Base-by-base conservation (phyloP, 2,113 vertebrate species). In the Pterocles burchelli region DNA sequence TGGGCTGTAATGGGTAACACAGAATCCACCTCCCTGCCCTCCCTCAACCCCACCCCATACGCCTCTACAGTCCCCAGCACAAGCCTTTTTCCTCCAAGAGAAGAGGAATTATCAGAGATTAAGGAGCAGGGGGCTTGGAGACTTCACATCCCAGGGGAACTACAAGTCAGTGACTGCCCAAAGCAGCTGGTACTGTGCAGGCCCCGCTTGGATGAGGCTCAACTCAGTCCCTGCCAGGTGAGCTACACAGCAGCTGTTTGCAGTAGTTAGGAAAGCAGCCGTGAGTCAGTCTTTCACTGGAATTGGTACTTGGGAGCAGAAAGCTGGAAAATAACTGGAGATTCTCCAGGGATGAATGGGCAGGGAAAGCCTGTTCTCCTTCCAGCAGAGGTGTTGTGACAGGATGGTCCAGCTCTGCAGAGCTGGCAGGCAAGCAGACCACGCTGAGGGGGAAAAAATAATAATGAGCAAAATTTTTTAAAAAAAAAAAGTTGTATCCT, bases 341-440 rank as follows among this genome's bases (percentile, higher is more conserved):
- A 54, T 17, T 8, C 11, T 93, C 70, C 94, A 87, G 59, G 31
- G 59, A 89, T 10, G 1, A 93, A 95, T 52, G 92, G 86, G 90
- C 90, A 96, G 73, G 80, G 62, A 89, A 96, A 93, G 59, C 77
- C 86, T 20, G 1, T 88, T 95, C 66, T 97, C 41, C 29, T 84
- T 79, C 94, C 84, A 88, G 66, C 4, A 1, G 73, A 92, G 76
- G 62, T 72, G 33, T 38, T 88, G 70, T 82, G 84, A 79, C 6
- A 15, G 66, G n/a, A 76, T 3, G 2, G 87, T 55, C 62, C 81
- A 72, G 77, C 54, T 87, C 67, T 0, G 2, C 43, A 28, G 62
- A 93, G 54, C 80, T 87, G 79, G 66, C 67, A 86, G 72, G 46
- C 84, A 93, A 91, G 82, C 18, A 83, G 87, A 70, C 58, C 75